phyloP scores from a whole-genome alignment of 2,888 invertebrate species.

The Chalcis sispes region DNA sequence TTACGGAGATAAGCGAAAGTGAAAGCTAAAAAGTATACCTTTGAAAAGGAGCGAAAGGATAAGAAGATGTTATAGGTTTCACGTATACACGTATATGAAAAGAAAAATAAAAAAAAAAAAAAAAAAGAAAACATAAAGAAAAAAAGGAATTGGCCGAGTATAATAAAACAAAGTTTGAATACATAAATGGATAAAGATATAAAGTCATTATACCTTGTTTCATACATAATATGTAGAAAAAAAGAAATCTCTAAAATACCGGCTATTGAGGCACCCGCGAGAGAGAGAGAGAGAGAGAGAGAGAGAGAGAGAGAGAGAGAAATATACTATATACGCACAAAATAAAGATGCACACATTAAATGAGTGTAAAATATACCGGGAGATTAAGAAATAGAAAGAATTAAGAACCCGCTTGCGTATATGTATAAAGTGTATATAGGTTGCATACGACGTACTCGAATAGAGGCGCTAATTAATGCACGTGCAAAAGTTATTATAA shows the following conservation, averaged over 20 bases:
- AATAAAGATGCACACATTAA: too few relatives aligned
- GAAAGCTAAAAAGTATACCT: not conserved
- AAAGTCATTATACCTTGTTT: constrained; percentile 27
- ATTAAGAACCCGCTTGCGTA: not conserved
- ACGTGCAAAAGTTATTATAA: too few relatives aligned
- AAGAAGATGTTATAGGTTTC: not conserved
- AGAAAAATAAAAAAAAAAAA: not conserved
- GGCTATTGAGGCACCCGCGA: constrained; percentile 20
- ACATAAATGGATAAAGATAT: constrained; percentile 33
- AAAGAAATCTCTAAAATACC: constrained; percentile 19
- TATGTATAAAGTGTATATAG: too few relatives aligned
- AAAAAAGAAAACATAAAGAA: too few relatives aligned
- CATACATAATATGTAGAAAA: too few relatives aligned
- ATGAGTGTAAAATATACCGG: too few relatives aligned
- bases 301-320: constrained; percentile 30
- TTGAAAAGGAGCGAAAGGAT: not conserved
- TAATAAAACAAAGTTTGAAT: constrained; percentile 34
- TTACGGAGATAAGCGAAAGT: too few relatives aligned
- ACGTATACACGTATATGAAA: not conserved
- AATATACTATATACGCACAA: constrained; percentile 9
- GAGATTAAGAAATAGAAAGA: constrained; percentile 36
- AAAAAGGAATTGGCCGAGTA: too few relatives aligned
- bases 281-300: constrained; percentile 24
- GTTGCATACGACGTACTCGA: too few relatives aligned
- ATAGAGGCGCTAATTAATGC: too few relatives aligned